Conservation (phyloP, 2,797 vertebrate species). For the Siniperca obscura region DNA sequence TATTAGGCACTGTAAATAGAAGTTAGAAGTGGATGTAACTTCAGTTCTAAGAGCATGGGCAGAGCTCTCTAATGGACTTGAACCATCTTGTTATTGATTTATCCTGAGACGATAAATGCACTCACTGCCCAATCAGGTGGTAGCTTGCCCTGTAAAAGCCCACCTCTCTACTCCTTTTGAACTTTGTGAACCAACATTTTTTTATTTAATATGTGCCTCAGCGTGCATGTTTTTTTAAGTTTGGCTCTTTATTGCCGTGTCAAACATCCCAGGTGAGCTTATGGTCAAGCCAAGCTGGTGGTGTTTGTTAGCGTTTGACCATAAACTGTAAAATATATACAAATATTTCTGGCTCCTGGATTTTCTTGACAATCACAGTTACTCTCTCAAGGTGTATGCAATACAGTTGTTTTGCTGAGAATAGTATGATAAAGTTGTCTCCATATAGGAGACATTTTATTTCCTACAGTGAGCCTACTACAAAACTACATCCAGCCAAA, state of each 20-base stretch:
- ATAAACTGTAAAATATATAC: neutral
- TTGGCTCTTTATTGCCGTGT: neutral
- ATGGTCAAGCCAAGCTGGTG: neutral
- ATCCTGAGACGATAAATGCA: slow-evolving; percentile 21
- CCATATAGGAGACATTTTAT: slow-evolving; percentile 4
- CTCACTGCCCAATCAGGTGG: neutral
- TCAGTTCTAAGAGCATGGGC: neutral
- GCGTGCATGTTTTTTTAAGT: neutral
- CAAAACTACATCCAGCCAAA: neutral
- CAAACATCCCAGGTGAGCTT: neutral
- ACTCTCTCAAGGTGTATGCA: neutral
- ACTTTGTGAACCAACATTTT: neutral
- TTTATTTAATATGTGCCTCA: neutral
- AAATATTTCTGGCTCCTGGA: no score
- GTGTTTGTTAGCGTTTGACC: neutral
- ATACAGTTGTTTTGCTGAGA: neutral
- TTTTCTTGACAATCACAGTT: neutral
- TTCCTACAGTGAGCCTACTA: neutral
- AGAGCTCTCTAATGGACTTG: slow-evolving; percentile 11
- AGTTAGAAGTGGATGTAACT: slow-evolving; percentile 12
- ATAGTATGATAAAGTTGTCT: neutral
- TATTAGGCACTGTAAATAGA: slow-evolving; percentile 1
- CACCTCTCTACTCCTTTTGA: neutral
- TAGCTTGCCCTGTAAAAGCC: slow-evolving; percentile 7
- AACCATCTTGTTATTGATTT: slow-evolving; percentile 12